Evolutionary conservation across 2,113 vertebrate species (phyloP).

Genomic region (Dromiciops gliroides): DNA sequence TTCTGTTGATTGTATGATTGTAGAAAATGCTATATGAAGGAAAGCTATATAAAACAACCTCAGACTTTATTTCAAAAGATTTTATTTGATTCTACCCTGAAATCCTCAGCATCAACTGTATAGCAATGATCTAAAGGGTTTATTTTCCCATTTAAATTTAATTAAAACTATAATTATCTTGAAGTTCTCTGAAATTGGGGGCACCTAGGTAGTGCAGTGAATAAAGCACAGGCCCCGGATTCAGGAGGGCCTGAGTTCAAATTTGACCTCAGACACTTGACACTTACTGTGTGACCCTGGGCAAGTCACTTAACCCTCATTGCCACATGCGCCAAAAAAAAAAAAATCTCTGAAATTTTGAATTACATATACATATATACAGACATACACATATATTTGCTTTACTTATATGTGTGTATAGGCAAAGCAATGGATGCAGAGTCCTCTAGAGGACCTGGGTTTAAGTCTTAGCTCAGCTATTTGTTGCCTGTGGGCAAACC

Average conservation of each 20-base stretch:
- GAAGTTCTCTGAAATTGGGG: neutral
- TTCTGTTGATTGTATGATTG: neutral
- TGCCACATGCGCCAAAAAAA: no score
- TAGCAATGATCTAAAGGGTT: neutral
- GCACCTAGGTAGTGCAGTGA: no score
- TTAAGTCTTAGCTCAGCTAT: neutral
- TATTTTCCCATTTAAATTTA: conserved; percentile 9
- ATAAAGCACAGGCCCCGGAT: no score
- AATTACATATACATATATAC: neutral
- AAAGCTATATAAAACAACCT: neutral
- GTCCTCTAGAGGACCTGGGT: neutral
- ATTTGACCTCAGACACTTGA: no score
- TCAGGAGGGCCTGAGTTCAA: no score
- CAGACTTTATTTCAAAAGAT: neutral
- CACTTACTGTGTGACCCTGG: no score
- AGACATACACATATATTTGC: neutral
- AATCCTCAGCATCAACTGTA: neutral
- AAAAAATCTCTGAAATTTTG: neutral
- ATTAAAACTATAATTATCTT: neutral
- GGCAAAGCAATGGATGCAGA: neutral
- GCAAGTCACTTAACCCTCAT: no score
- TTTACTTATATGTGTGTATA: no score
- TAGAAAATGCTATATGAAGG: neutral
- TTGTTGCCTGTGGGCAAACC: no score
- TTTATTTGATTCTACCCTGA: neutral